Conservation (phyloP, 2,888 invertebrate genomes). For the Harpagoxenus sublaevis region DNA sequence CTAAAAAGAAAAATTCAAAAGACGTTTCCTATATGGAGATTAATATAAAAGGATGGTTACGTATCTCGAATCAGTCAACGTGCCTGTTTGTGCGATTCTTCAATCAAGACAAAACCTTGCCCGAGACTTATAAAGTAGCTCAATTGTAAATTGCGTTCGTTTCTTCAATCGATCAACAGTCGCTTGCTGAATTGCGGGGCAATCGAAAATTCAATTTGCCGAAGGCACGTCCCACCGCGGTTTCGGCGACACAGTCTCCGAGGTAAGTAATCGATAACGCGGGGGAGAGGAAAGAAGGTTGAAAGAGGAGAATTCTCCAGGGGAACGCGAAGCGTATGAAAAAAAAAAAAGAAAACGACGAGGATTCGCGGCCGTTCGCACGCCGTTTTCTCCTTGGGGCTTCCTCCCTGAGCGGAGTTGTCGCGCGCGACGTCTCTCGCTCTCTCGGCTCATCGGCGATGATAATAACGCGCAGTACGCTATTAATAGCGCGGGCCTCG, state of each 20-base stretch:
- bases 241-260: slow-evolving; percentile 6
- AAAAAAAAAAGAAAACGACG: background rate
- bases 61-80: background rate
- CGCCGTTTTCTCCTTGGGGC: slow-evolving; percentile 28
- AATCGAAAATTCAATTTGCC: slow-evolving; percentile 36
- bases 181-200: slow-evolving; percentile 23
- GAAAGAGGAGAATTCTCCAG: background rate
- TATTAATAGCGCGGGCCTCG: slow-evolving; percentile 80
- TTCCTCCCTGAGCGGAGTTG: slow-evolving; percentile 30
- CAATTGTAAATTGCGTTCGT: slow-evolving; percentile 18
- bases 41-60: background rate
- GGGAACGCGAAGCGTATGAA: background rate
- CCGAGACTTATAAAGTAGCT: background rate
- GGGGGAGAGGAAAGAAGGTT: background rate
- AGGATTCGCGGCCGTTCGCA: slow-evolving; percentile 9
- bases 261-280: slow-evolving; percentile 41
- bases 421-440: background rate
- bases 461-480: slow-evolving; percentile 83
- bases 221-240: slow-evolving; percentile 23
- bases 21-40: background rate
- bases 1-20: background rate
- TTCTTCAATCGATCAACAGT: background rate
- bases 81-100: background rate
- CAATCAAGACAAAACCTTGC: background rate
- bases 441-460: slow-evolving; percentile 74